A percentile compares a stretch with the other conserved stretches of the same genome.
Evolutionary conservation across 2,797 vertebrate species (phyloP).

Genomic region (Synanceia verrucosa): DNA sequence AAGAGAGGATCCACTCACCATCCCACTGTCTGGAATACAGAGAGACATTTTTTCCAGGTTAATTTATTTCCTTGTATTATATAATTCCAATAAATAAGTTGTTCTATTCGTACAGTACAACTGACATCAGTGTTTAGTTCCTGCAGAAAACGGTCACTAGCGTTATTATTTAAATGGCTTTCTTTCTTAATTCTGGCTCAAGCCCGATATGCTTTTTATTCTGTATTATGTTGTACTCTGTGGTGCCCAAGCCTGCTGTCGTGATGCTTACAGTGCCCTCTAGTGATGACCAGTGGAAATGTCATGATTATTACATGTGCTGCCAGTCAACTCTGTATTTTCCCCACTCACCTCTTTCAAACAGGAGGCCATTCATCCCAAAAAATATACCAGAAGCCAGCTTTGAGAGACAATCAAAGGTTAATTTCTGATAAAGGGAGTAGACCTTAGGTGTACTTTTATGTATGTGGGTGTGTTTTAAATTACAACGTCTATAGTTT

Average conservation of each 20-base stretch:
- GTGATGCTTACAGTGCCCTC: constrained; percentile 87
- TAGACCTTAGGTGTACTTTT: constrained; percentile 16
- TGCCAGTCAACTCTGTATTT: constrained; percentile 67
- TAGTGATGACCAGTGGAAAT: constrained; percentile 83
- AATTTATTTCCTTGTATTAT: constrained; percentile 87
- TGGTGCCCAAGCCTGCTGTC: constrained; percentile 82
- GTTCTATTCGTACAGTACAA: constrained; percentile 81
- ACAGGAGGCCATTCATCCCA: constrained; percentile 24
- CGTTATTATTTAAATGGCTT: constrained; percentile 79
- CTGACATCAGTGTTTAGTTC: constrained; percentile 80
- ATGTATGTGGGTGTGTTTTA: constrained; percentile 3
- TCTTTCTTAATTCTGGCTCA: constrained; percentile 73
- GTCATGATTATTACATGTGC: constrained; percentile 77
- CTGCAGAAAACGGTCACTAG: constrained; percentile 70
- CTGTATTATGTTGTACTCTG: constrained; percentile 79
- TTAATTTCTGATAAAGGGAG: constrained; percentile 50
- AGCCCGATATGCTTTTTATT: constrained; percentile 79
- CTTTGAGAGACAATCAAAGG: constrained; percentile 69
- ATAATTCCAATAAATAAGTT: constrained; percentile 81
- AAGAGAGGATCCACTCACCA: constrained; percentile 31
- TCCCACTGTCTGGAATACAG: constrained; percentile 45
- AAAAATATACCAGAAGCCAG: constrained; percentile 40
- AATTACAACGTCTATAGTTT: constrained; percentile 42
- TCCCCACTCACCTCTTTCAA: constrained; percentile 40
- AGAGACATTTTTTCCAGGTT: constrained; percentile 55